Evolutionary conservation across 1,140 invertebrate species (phyloP).

Genomic region (Pogonomyrmex barbatus): DNA sequence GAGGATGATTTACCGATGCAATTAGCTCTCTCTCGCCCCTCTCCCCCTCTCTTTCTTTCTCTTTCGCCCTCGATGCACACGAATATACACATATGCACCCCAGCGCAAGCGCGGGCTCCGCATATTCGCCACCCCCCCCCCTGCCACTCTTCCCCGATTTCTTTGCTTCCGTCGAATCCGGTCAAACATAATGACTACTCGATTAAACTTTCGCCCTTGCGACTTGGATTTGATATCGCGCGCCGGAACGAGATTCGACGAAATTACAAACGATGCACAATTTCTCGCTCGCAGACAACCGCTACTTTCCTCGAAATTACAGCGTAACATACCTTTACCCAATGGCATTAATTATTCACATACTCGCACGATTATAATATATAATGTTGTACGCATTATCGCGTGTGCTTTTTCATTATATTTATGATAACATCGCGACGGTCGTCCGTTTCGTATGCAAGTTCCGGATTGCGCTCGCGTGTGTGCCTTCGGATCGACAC

Average conservation of each 20-base stretch:
- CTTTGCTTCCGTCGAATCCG: conserved; percentile 81
- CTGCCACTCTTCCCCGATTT: conserved; percentile 45
- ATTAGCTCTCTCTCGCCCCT: conserved; percentile 81
- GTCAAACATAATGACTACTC: conserved; percentile 86
- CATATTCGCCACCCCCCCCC: background rate
- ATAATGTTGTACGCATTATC: background rate
- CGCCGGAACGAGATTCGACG: conserved; percentile 23
- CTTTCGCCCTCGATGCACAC: conserved; percentile 14
- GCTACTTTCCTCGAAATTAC: background rate
- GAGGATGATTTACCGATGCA: conserved; percentile 87
- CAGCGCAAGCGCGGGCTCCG: conserved; percentile 29
- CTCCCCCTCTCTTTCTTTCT: background rate
- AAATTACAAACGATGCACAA: conserved; percentile 11
- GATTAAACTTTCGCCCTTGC: conserved; percentile 79
- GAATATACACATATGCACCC: conserved; percentile 64
- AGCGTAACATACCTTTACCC: background rate
- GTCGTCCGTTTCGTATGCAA: background rate
- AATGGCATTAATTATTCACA: background rate
- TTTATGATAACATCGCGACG: background rate
- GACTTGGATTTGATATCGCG: conserved; percentile 58
- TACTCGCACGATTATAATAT: background rate
- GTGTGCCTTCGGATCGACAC: background rate
- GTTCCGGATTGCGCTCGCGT: background rate
- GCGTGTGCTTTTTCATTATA: background rate
- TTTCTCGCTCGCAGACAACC: background rate